Evolutionary conservation across 1,140 invertebrate species (phyloP), one percentile per base, ranked within the genome.

Genomic region (Drosophila elegans): DNA sequence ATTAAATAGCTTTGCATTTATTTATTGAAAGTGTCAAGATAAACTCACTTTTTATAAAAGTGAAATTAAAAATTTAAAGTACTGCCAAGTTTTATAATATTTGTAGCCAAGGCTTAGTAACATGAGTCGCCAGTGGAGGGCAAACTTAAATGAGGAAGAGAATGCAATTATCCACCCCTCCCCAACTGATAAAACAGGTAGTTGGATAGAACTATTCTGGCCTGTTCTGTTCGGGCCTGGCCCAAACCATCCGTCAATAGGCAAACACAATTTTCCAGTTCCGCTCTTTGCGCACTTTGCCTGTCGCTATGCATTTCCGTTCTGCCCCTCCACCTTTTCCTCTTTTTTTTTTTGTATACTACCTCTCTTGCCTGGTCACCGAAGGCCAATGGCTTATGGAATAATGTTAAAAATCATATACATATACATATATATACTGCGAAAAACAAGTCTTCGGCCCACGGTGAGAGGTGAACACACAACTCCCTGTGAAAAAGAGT

Each of bases 311-410:
- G 67, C 67, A 71, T 71, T 71, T 71, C 67, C 67, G 67, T 71
- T 71, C 64, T 71, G 63, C n/a, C 64, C 38, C 55, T 36, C 36
- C 12, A 34, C 42, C 54, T 32, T 51, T 32, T 21, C 36, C 27
- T 10, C 16, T 21, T 27, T 27, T n/a, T 12, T 48, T 48, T 29
- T 48, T 10, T 21, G 16, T 21, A 21, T 21, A 21, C 16, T 27
- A 13, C 41, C 41, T 12, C 39, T 46, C 10, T 34, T 27, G 13
- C 34, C 45, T 80, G 81, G 81, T 80, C 81, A 85, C 4, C 61
- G 81, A 80, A 85, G 81, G 81, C 81, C 81, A 86, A 71, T 85
- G 81, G 81, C 81, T 80, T 85, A 57, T 69, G 44, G 44, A 69
- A 71, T 69, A 48, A 66, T 64, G 38, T 49, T 76, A 45, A 55